These are phyloP conservation scores for Hydractinia echinata DNA, from an alignment of 30 jellyfish, hydroid and myxozoan species.

Conservation along the genomic window DNA sequence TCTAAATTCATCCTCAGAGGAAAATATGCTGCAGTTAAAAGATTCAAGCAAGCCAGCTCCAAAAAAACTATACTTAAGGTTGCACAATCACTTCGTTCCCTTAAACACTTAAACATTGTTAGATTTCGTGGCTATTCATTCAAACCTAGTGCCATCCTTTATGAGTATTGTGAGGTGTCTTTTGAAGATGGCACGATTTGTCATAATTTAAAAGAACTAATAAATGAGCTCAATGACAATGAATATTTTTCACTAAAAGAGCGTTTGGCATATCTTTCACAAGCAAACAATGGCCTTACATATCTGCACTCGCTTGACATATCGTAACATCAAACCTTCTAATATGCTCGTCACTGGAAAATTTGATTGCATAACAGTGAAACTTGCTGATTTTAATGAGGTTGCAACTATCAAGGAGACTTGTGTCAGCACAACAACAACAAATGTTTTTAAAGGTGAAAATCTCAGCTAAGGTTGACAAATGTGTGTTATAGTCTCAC, in stretches of 20 bases:
- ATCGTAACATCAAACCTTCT: slow-evolving; percentile 10
- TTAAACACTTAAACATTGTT: slow-evolving; percentile 14
- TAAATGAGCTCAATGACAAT: slow-evolving; percentile 6
- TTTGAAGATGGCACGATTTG: too few species aligned
- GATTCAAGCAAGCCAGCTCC: slow-evolving; percentile 1
- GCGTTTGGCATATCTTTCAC: slow-evolving; percentile 1
- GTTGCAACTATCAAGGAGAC: slow-evolving; percentile 15
- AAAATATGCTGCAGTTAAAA: slow-evolving; percentile 4
- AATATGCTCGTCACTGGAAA: slow-evolving; percentile 23
- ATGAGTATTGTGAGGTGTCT: slow-evolving; percentile 15
- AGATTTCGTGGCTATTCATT: slow-evolving; percentile 23
- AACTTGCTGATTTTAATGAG: slow-evolving; percentile 17
- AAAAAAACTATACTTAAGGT: neutral
- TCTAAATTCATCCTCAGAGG: neutral
- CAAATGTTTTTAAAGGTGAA: neutral
- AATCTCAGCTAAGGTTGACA: too few species aligned
- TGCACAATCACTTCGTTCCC: neutral
- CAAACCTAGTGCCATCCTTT: slow-evolving; percentile 17
- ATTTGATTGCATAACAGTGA: neutral
- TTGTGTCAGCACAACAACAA: neutral
- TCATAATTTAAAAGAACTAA: slow-evolving; percentile 4
- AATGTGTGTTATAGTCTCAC: too few species aligned
- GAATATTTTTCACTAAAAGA: neutral
- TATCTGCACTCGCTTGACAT: slow-evolving; percentile 11
- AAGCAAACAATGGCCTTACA: slow-evolving; percentile 9